Base-by-base conservation (phyloP, 2,888 invertebrate genomes). In the Blera fallax region DNA sequence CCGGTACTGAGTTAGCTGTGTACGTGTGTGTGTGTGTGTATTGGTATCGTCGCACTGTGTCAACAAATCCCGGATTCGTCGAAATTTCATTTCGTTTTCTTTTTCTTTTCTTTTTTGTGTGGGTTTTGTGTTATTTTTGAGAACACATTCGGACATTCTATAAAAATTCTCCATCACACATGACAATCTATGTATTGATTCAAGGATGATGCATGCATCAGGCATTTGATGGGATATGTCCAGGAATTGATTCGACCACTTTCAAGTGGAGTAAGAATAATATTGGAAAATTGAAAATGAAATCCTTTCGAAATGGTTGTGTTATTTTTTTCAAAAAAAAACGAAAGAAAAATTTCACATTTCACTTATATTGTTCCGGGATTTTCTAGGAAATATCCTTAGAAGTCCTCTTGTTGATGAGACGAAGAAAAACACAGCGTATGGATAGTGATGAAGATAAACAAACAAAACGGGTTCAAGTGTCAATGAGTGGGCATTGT, bases 241-340 rank as follows among this genome's bases (percentile, higher is more conserved):
- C 52, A 69, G 79, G 58, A 65, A 79, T 83, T 73, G 72, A 73
- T 79, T 73, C 70, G 16, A 64, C 43, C 60, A 60, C 32, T 40
- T 37, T 81, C 21, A 72, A 62, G 72, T 80, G 79, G 32, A 6
- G 43, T 45, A 78, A 79, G 79, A 83, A 83, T 62, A 83, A 83
- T 73, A 83, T 79, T 73, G 72, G 67, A 83, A 83, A 83, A 79
- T 83, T 73, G 73, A 79, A 67, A 76, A 74, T 60, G 52, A 78
- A 83, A 73, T 83, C 83, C 83, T 83, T 83, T 73, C 54, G 58
- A 60, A 58, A 72, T 78, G 64, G 34, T 4, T 45, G 16, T 62
- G 27, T 64, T 32, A 48, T 52, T 3, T 52, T 56, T 10, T 14
- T 32, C n/a, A 18, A n/a, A 43, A 16, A 43, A 43, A 8, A 16